Evolutionary conservation across 1,140 invertebrate genomes (phyloP).

Genomic region (Brachionus paranguensis): DNA sequence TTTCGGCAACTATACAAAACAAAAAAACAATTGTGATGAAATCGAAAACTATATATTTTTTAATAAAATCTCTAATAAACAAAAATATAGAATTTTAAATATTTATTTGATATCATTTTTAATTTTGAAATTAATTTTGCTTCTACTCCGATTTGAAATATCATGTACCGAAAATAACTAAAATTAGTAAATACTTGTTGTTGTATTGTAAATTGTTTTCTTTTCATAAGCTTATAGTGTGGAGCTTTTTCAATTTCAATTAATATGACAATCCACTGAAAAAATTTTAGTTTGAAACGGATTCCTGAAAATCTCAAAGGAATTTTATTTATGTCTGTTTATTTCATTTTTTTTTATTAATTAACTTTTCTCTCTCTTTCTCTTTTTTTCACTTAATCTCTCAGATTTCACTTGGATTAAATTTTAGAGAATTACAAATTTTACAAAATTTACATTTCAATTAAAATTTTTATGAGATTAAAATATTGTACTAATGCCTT

Average conservation of each 20-base stretch:
- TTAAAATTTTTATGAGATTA: neutral
- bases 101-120: constrained; percentile 15
- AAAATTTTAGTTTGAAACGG: neutral
- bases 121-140: neutral
- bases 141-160: neutral
- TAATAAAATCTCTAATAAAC: neutral
- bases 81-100: neutral
- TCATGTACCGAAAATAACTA: neutral
- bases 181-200: neutral
- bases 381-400: neutral
- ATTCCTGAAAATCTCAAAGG: neutral
- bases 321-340: neutral
- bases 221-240: neutral
- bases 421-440: neutral
- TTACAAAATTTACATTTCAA: neutral
- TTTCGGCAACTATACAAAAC: neutral
- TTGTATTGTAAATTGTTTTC: neutral
- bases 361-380: neutral
- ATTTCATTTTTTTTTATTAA: neutral
- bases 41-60: neutral
- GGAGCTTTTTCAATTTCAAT: neutral
- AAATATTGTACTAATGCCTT: neutral
- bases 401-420: neutral
- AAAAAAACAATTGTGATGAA: neutral
- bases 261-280: neutral